Evolutionary conservation across 2,888 invertebrate genomes (phyloP), one percentile per base, ranked within the genome.

Genomic region (Rotaria magnacalcarata): DNA sequence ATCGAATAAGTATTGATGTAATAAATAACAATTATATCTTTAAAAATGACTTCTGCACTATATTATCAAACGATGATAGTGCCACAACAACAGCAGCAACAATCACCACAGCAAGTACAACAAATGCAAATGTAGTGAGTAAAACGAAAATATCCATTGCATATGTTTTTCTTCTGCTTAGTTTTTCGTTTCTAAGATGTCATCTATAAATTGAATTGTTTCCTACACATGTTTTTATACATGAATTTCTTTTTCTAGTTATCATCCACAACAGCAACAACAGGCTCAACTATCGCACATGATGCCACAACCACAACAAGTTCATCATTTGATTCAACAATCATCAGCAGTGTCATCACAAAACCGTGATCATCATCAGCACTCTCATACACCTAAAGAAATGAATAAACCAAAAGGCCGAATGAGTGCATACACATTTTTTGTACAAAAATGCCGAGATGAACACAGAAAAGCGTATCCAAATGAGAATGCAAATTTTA

Each of bases 401-500:
- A 47, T 80, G 21, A 41, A 80, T 43, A 91, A 91, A 88, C 91
- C 91, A 8, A 90, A 89, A 86, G 91, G 91, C 19, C 89, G 90
- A 43, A 91, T 91, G 90, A 90, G 91, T 16, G 90, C 91, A 0
- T 91, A 91, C 88, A 92, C 92, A n/a, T 93, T 91, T 93, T 99
- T 99, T 92, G 97, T 99, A 89, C 98, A 99, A 92, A 97, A 97
- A 85, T 98, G 98, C 92, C 94, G 98, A 88, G 98, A 99, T 91
- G 99, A 99, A 92, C 98, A 99, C 92, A 97, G 98, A 94, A 97
- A 97, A 93, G 97, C 97, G 91, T 97, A 97, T 91, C 99, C 99
- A 24, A 96, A 96, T 90, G 98, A 99, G 92, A 95, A 95, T 91
- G 97, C 99, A 85, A 95, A 97, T 88, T 99, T 99, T 91, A 95